These are phyloP conservation scores for Eudorcas thomsonii DNA, from an alignment of 2,113 vertebrate species.

Conservation along the genomic window DNA sequence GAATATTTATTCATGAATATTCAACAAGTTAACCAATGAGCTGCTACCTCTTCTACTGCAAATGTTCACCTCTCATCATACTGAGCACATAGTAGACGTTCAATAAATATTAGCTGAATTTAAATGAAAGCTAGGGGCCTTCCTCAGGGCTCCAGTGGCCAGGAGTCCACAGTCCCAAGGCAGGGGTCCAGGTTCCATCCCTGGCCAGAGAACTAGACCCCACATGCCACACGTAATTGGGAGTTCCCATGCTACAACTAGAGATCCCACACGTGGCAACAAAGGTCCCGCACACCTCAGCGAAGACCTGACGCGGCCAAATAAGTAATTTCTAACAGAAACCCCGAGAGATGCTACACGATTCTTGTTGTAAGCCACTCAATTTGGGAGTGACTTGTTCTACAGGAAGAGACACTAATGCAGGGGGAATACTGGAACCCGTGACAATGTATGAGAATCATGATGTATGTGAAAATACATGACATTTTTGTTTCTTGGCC, in stretches of 20 bases:
- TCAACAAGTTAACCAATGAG: neutral
- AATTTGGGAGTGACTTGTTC: neutral
- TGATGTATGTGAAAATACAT: neutral
- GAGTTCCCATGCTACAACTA: neutral
- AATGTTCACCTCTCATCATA: no score
- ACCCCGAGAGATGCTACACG: neutral
- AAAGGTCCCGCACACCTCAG: neutral
- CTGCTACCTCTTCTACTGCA: accelerated
- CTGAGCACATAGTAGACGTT: neutral
- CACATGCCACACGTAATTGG: neutral
- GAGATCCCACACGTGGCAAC: neutral
- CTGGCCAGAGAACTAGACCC: neutral
- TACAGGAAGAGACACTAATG: neutral
- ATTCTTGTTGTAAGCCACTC: neutral
- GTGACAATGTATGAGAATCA: neutral
- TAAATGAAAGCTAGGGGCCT: neutral
- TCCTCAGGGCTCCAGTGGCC: neutral
- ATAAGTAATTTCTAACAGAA: neutral
- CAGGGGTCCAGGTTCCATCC: neutral
- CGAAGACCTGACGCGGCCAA: neutral
- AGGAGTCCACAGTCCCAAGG: neutral
- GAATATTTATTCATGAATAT: neutral
- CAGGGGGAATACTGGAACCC: no score
- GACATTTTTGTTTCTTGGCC: neutral
- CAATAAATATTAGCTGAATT: neutral